phyloP scores from a whole-genome alignment of 1,140 invertebrate species.

The Procambarus virginalis region DNA sequence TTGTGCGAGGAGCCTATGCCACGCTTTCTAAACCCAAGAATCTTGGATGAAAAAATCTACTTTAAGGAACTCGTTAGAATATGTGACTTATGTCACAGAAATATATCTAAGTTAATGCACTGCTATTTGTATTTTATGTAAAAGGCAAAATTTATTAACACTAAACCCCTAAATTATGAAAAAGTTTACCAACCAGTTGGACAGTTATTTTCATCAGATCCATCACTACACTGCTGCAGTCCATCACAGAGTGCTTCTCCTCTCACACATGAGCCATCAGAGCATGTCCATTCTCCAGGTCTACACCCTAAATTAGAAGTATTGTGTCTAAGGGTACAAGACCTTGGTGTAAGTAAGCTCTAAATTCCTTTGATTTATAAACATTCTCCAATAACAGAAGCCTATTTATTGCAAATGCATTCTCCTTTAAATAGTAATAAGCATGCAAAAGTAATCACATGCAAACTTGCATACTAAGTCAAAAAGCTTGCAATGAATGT shows the following conservation, averaged over 20 bases:
- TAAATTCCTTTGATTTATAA: not conserved
- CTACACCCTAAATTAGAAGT: not conserved
- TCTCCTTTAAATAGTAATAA: not conserved
- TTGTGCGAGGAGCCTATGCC: too few species aligned
- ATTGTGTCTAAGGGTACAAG: not conserved
- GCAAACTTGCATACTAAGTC: not conserved
- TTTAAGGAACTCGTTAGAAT: too few species aligned
- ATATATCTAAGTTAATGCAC: too few species aligned
- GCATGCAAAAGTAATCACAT: not conserved
- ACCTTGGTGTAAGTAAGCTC: not conserved
- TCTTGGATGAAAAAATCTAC: too few species aligned
- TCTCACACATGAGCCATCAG: constrained; percentile 72
- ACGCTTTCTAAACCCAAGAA: too few species aligned
- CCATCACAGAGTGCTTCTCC: constrained; percentile 88
- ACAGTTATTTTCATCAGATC: constrained; percentile 75
- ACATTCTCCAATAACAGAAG: not conserved
- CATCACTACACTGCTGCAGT: constrained; percentile 86
- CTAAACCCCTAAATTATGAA: too few species aligned
- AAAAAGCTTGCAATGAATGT: too few species aligned
- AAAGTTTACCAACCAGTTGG: too few species aligned
- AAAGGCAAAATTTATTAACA: too few species aligned
- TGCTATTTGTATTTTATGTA: too few species aligned
- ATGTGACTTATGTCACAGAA: too few species aligned
- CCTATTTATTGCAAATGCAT: not conserved
- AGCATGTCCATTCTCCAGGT: constrained; percentile 54